Conservation (phyloP, 2,888 invertebrate species). For the Smittia aterrima region DNA sequence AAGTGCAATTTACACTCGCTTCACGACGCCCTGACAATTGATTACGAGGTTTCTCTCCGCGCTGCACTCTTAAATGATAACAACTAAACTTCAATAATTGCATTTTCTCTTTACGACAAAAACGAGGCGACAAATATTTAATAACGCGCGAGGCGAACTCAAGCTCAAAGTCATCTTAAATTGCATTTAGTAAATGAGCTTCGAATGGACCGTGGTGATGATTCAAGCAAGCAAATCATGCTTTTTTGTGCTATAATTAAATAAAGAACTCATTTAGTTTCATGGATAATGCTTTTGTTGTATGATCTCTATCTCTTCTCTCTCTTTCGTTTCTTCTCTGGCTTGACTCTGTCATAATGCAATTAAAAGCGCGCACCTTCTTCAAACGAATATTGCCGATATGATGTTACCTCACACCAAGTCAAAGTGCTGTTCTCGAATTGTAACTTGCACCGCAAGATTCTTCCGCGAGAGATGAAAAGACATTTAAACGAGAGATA, state of each 20-base stretch:
- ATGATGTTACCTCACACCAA: conserved; percentile 35
- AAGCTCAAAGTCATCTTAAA: conserved; percentile 9
- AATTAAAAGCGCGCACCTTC: conserved; percentile 33
- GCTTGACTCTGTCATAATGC: conserved; percentile 29
- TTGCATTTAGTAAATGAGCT: neutral
- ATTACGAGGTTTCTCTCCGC: neutral
- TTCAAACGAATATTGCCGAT: conserved; percentile 31
- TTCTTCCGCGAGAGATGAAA: neutral
- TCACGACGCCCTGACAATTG: neutral
- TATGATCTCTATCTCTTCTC: too few relatives aligned
- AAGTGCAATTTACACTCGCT: conserved; percentile 26
- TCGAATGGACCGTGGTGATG: neutral
- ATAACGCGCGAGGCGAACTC: neutral
- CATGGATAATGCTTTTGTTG: conserved; percentile 25
- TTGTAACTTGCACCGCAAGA: neutral
- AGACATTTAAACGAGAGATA: conserved; percentile 9
- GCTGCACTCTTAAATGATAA: conserved; percentile 8
- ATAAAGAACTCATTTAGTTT: conserved; percentile 33
- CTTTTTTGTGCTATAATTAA: conserved; percentile 26
- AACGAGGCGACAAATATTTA: neutral
- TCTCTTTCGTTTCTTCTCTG: neutral
- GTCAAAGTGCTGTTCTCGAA: conserved; percentile 20
- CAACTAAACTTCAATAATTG: conserved; percentile 19
- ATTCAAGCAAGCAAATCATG: neutral
- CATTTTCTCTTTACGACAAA: neutral